These are phyloP conservation scores for Albula glossodonta DNA, from an alignment of 2,113 vertebrate species.

Conservation along the genomic window DNA sequence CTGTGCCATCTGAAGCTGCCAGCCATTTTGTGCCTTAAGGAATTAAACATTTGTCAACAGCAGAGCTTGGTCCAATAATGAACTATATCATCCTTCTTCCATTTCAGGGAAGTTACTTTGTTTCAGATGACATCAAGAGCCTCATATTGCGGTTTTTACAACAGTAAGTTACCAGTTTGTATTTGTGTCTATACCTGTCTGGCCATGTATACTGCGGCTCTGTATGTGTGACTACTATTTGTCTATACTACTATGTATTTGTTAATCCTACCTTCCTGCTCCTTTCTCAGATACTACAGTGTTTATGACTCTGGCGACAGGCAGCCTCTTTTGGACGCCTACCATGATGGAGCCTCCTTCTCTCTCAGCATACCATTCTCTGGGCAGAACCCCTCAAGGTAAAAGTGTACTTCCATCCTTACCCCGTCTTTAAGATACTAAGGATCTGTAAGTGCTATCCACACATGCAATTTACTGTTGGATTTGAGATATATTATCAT, in stretches of 20 bases:
- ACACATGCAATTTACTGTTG: too few species aligned
- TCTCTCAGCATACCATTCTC: constrained; percentile 79
- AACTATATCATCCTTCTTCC: constrained; percentile 4
- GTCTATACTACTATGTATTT: neutral
- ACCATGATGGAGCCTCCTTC: constrained; percentile 85
- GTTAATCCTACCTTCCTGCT: neutral
- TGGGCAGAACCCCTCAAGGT: constrained; percentile 78
- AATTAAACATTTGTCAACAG: neutral
- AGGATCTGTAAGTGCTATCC: too few species aligned
- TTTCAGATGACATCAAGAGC: constrained; percentile 78
- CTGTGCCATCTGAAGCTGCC: neutral
- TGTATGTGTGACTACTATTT: too few species aligned
- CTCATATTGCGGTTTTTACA: constrained; percentile 80
- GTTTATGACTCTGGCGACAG: constrained; percentile 85
- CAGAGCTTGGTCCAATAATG: neutral
- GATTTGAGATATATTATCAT: too few species aligned
- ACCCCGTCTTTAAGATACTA: neutral
- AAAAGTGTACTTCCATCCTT: neutral
- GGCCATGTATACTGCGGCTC: neutral
- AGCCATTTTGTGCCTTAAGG: neutral
- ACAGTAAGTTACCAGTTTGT: constrained; percentile 72
- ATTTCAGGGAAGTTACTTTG: constrained; percentile 82
- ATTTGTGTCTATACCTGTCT: neutral
- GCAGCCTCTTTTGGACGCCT: constrained; percentile 84
- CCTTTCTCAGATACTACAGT: constrained; percentile 75